phyloP scores from a whole-genome alignment of 2,113 vertebrate species.

The Tamias sibiricus region DNA sequence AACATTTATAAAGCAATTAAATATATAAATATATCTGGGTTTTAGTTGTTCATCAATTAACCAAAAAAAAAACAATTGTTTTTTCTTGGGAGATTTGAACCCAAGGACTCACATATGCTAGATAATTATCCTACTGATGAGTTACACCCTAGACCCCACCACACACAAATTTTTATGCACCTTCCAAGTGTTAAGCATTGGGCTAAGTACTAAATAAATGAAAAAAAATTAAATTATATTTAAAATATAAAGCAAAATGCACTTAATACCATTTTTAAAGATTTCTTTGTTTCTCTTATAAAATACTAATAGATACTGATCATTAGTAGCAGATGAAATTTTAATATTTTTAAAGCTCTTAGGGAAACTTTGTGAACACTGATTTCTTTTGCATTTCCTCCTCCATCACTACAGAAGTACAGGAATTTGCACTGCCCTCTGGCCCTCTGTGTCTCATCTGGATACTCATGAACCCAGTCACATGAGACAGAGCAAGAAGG shows the following conservation, averaged over 20 bases:
- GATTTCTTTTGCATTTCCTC: background rate
- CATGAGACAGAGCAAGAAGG: background rate
- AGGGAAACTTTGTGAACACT: background rate
- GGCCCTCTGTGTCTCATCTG: background rate
- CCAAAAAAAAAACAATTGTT: too few relatives aligned
- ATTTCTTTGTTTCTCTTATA: conserved; percentile 12
- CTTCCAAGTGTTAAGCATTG: background rate
- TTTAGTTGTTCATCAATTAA: background rate
- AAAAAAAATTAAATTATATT: background rate
- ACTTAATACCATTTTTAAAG: background rate
- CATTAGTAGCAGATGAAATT: background rate
- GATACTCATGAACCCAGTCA: background rate
- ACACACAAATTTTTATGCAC: background rate
- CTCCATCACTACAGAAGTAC: background rate
- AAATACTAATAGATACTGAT: background rate
- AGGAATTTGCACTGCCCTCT: background rate
- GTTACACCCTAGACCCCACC: accelerated
- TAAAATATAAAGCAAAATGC: background rate
- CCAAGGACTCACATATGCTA: background rate
- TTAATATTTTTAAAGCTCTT: background rate
- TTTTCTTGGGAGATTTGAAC: background rate
- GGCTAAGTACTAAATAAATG: background rate
- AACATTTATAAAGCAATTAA: background rate
- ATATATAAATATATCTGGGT: background rate
- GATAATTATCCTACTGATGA: background rate